A percentile compares a stretch with the other conserved stretches of the same genome.
These are phyloP conservation scores for Drosophila athabasca DNA, from an alignment of 1,140 invertebrate species.

Conservation along the genomic window DNA sequence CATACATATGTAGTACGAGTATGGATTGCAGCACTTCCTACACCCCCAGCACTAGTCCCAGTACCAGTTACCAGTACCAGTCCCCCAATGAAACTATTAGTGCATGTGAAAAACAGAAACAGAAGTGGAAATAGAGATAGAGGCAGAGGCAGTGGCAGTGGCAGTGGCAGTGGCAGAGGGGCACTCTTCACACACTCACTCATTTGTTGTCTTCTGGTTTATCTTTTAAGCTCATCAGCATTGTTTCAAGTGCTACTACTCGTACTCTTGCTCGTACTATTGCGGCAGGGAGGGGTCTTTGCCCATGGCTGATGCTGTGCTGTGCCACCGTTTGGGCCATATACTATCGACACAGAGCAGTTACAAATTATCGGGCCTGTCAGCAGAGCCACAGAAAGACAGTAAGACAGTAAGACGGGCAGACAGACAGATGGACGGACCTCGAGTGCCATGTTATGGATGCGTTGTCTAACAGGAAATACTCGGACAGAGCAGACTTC, in stretches of 20 bases:
- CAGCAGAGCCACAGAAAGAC: constrained; percentile 23
- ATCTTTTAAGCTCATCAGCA: constrained; percentile 81
- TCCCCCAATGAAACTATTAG: constrained; percentile 32
- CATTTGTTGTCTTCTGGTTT: constrained; percentile 61
- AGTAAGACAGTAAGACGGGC: neutral
- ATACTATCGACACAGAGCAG: constrained; percentile 51
- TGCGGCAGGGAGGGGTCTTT: neutral
- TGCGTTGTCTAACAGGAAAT: constrained; percentile 70
- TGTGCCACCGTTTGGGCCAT: constrained; percentile 49
- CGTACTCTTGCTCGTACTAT: neutral
- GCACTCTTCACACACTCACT: constrained; percentile 18
- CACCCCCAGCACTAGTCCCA: neutral
- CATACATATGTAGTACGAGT: constrained; percentile 15
- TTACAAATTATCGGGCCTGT: constrained; percentile 67
- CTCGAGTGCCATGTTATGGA: constrained; percentile 39
- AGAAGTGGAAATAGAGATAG: constrained; percentile 28
- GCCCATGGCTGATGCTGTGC: neutral
- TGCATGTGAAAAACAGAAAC: constrained; percentile 49
- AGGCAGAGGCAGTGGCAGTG: neutral
- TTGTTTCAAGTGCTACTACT: constrained; percentile 63
- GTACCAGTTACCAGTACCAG: constrained; percentile 2
- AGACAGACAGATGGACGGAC: neutral
- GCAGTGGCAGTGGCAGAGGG: neutral
- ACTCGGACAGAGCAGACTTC: constrained; percentile 56
- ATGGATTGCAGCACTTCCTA: constrained; percentile 53